Evolutionary conservation across 2,888 invertebrate genomes (phyloP).

Genomic region (Syrista parreyssii): DNA sequence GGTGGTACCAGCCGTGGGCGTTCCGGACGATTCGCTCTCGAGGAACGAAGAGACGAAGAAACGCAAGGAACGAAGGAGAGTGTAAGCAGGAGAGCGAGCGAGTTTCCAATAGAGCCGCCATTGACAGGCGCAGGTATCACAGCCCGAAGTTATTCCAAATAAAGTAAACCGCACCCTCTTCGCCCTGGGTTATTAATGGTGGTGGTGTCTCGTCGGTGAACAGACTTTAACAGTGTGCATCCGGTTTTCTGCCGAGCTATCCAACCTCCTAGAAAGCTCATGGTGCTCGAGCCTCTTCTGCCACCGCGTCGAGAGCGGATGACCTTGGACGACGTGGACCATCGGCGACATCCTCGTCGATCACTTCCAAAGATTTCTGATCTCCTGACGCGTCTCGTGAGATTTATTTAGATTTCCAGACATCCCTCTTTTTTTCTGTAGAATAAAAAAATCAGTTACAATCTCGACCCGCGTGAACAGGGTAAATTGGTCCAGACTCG

Average conservation of each 20-base stretch:
- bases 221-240: slow-evolving; percentile 46
- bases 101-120: slow-evolving; percentile 29
- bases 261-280: slow-evolving; percentile 40
- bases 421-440: neutral
- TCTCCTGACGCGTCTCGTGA: neutral
- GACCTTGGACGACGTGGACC: slow-evolving; percentile 39
- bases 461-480: neutral
- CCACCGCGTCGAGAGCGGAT: slow-evolving; percentile 39
- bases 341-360: slow-evolving; percentile 12
- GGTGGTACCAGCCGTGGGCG: slow-evolving; percentile 27
- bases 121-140: slow-evolving; percentile 36
- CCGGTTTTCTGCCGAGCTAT: slow-evolving; percentile 42
- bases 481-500: neutral
- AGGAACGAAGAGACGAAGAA: neutral
- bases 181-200: slow-evolving; percentile 51
- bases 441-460: neutral
- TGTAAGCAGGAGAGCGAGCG: slow-evolving; percentile 18
- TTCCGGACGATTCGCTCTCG: slow-evolving; percentile 28
- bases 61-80: slow-evolving; percentile 19
- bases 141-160: slow-evolving; percentile 38
- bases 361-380: neutral
- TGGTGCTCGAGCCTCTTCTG: slow-evolving; percentile 25
- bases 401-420: neutral
- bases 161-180: slow-evolving; percentile 38
- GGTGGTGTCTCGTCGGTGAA: slow-evolving; percentile 34